phyloP scores from a whole-genome alignment of 2,888 invertebrate species.

The Zeuzera pyrina region DNA sequence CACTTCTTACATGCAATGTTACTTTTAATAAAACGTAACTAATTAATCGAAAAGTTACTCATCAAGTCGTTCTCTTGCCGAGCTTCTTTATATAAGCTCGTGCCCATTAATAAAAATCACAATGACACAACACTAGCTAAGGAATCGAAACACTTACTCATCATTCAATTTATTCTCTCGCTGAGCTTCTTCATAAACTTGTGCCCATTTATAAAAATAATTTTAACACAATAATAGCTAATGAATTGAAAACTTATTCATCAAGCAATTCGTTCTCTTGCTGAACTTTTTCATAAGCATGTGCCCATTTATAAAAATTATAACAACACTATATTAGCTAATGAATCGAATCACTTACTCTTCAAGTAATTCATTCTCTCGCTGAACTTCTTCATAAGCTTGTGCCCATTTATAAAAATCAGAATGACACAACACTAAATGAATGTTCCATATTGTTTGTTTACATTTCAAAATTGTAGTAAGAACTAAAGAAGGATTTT shows the following conservation, averaged over 20 bases:
- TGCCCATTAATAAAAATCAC: too few relatives aligned
- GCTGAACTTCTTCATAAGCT: conserved; percentile 40
- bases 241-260: too few relatives aligned
- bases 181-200: conserved; percentile 41
- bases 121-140: too few relatives aligned
- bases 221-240: conserved; percentile 54
- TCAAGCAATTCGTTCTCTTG: too few relatives aligned
- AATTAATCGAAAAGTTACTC: too few relatives aligned
- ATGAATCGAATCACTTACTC: conserved; percentile 35
- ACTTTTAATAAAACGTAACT: too few relatives aligned
- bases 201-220: conserved; percentile 51
- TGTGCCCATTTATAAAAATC: conserved; percentile 54
- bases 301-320: too few relatives aligned
- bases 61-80: too few relatives aligned
- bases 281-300: too few relatives aligned
- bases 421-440: conserved; percentile 51
- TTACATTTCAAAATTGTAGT: conserved; percentile 51
- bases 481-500: conserved; percentile 36
- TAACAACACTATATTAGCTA: too few relatives aligned
- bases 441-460: conserved; percentile 39
- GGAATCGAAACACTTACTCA: conserved; percentile 34
- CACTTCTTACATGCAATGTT: too few relatives aligned
- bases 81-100: too few relatives aligned
- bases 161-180: conserved; percentile 35
- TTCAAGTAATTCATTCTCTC: conserved; percentile 35